Evolutionary conservation across 2,113 vertebrate genomes (phyloP).

Genomic region (Glaucidium brasilianum): DNA sequence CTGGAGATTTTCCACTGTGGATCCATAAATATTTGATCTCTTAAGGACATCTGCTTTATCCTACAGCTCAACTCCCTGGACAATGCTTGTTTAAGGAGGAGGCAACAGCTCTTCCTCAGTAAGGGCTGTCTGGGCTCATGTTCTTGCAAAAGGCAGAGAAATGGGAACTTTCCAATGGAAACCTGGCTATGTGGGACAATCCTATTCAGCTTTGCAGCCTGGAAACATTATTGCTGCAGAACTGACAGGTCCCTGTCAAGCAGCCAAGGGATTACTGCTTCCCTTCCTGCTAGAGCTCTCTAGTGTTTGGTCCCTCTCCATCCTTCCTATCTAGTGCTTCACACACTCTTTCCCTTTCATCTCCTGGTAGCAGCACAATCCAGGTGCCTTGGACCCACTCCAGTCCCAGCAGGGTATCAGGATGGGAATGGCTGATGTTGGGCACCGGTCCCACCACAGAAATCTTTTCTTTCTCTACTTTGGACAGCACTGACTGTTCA

Average conservation of each 20-base stretch:
- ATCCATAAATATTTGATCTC: neutral
- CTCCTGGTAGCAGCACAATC: neutral
- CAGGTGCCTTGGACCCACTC: neutral
- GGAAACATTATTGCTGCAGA: neutral
- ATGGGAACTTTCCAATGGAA: neutral
- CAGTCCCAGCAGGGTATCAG: neutral
- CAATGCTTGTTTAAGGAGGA: neutral
- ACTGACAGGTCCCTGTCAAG: constrained; percentile 1
- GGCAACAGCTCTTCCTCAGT: neutral
- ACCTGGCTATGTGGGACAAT: neutral
- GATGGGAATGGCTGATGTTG: neutral
- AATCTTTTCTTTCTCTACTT: neutral
- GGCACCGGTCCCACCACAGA: neutral
- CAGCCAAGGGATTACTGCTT: constrained; percentile 25
- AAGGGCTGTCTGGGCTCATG: neutral
- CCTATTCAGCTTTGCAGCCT: neutral
- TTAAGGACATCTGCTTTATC: neutral
- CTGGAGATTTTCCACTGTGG: neutral
- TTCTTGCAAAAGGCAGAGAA: neutral
- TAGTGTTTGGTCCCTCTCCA: neutral
- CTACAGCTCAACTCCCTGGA: neutral
- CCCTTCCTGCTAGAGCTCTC: neutral
- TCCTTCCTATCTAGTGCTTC: neutral
- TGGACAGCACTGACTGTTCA: neutral
- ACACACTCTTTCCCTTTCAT: neutral